Percentiles rank a stretch among this genome's conserved stretches.
Conservation (phyloP, 2,113 vertebrate genomes). For the Pelvicachromis taeniatus region DNA sequence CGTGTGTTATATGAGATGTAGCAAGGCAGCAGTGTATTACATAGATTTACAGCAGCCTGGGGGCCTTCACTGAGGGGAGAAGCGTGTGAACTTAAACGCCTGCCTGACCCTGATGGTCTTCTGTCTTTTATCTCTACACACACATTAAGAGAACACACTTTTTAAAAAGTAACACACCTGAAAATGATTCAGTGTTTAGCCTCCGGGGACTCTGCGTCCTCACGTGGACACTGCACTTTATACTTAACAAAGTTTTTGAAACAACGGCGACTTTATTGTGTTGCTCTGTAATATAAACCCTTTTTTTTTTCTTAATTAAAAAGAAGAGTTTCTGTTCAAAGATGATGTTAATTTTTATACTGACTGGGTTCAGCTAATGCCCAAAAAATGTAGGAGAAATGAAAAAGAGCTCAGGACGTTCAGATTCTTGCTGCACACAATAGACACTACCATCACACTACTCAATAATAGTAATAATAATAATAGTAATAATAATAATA, state of each 20-base stretch:
- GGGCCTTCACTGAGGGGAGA: constrained; percentile 37
- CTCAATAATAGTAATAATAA: no score
- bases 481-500: not conserved
- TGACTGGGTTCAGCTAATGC: not conserved
- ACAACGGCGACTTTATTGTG: not conserved
- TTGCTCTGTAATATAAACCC: not conserved
- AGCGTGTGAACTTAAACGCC: constrained; percentile 17
- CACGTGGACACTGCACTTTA: not conserved
- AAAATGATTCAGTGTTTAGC: not conserved
- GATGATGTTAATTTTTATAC: not conserved
- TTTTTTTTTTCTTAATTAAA: not conserved
- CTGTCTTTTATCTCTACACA: not conserved
- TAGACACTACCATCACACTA: not conserved
- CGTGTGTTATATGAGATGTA: constrained; percentile 3
- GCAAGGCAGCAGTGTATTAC: constrained; percentile 12
- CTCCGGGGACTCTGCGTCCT: not conserved
- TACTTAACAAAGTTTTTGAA: not conserved
- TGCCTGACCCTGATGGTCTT: constrained; percentile 16
- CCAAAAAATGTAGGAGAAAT: not conserved
- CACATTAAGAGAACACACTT: not conserved
- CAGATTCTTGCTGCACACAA: not conserved
- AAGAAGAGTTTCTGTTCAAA: not conserved
- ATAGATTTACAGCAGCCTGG: constrained; percentile 42
- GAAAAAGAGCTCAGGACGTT: not conserved
- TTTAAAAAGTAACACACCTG: not conserved